These are phyloP conservation scores for Boloria selene DNA, from an alignment of 2,888 invertebrate species.

Conservation along the genomic window DNA sequence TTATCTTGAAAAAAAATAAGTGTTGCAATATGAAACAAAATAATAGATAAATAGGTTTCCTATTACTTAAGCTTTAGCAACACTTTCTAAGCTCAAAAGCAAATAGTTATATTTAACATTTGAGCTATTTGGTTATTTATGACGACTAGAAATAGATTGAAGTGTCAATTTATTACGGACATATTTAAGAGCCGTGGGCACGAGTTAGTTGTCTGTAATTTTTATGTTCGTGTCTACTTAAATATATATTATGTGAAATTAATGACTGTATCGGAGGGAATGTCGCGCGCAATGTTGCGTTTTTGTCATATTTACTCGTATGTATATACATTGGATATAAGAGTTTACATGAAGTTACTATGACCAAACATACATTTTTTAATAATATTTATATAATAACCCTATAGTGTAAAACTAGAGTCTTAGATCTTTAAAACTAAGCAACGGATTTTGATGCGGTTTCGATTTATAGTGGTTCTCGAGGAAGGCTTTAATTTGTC, in stretches of 20 bases:
- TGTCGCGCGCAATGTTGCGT: not conserved
- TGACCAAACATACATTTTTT: not conserved
- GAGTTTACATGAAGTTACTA: not conserved
- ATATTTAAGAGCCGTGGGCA: conserved; percentile 5
- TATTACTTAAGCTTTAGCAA: not conserved
- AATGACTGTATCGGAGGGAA: conserved; percentile 4
- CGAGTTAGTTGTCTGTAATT: conserved; percentile 1
- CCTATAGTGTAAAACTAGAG: too few relatives aligned
- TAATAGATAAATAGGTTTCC: not conserved
- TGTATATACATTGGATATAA: not conserved
- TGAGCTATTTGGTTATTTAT: conserved; percentile 12
- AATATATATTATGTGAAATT: conserved; percentile 6
- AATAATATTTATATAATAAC: too few relatives aligned
- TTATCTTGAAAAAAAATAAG: not conserved
- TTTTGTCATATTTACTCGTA: not conserved
- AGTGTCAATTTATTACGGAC: conserved; percentile 13
- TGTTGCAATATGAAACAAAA: not conserved
- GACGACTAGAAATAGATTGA: conserved; percentile 11
- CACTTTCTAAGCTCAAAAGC: not conserved
- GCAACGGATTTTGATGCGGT: too few relatives aligned
- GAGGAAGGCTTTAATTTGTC: too few relatives aligned
- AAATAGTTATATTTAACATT: not conserved
- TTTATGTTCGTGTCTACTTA: conserved; percentile 11
- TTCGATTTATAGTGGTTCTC: too few relatives aligned
- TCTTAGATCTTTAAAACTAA: too few relatives aligned